Evolutionary conservation across 1,140 invertebrate species (phyloP).

Genomic region (Potamilus streckersoni): DNA sequence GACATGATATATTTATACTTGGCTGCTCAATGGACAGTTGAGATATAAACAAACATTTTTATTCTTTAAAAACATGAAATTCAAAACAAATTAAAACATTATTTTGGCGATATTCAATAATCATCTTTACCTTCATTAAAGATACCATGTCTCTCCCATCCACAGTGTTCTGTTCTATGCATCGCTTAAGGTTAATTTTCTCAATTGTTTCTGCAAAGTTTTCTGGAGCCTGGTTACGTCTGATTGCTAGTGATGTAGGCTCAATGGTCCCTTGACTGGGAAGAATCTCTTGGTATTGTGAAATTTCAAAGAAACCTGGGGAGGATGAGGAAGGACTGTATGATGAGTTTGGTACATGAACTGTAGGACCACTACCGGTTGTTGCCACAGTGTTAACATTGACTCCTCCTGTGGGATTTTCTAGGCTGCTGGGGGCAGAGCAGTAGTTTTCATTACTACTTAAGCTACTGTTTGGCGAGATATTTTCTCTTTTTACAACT

Average conservation of each 20-base stretch:
- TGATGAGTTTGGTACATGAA: neutral
- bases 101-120: no score
- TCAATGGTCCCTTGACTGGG: neutral
- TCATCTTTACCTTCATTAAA: conserved; percentile 10
- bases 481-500: no score
- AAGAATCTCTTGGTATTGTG: no score
- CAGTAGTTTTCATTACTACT: conserved; percentile 7
- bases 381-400: neutral
- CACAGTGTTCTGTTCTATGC: conserved; percentile 21
- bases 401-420: neutral
- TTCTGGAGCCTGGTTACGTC: neutral
- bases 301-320: no score
- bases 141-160: conserved; percentile 21
- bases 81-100: no score
- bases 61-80: no score
- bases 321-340: no score
- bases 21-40: no score
- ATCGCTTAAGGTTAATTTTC: conserved; percentile 18
- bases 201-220: conserved; percentile 26
- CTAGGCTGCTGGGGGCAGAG: conserved; percentile 11
- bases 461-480: neutral
- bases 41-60: no score
- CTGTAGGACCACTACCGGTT: neutral
- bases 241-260: neutral
- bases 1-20: no score